A percentile compares a stretch with the other conserved stretches of the same genome.
phyloP scores from a whole-genome alignment of 2,113 vertebrate species.

The Heptranchias perlo region DNA sequence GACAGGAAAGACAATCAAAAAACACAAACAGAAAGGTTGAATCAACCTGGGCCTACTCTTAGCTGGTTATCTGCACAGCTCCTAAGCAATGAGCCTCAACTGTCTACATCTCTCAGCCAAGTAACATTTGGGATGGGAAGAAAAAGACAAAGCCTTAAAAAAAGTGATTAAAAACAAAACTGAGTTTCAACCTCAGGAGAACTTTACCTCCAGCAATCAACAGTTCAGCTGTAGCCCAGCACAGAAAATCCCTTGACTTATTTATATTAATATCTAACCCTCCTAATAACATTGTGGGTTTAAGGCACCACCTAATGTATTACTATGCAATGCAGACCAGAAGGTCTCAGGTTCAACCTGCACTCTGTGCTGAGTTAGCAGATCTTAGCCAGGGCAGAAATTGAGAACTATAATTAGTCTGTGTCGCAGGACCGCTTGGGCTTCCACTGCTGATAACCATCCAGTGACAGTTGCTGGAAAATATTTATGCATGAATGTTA shows the following conservation, averaged over 20 bases:
- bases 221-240: background rate
- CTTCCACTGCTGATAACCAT: background rate
- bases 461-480: background rate
- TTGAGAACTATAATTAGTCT: background rate
- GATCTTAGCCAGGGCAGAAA: background rate
- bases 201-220: background rate
- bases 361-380: background rate
- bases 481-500: background rate
- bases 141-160: background rate
- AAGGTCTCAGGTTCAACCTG: background rate
- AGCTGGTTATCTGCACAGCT: background rate
- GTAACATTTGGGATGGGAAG: background rate
- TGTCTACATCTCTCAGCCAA: background rate
- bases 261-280: background rate
- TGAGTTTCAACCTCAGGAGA: background rate
- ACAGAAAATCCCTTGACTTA: background rate
- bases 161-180: background rate
- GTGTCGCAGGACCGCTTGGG: background rate
- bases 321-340: background rate
- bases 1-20: background rate
- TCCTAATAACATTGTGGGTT: background rate
- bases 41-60: background rate
- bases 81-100: background rate
- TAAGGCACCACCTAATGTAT: background rate
- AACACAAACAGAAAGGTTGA: background rate